These are phyloP conservation scores for Acanthisitta chloris DNA, from an alignment of 2,113 vertebrate species.

Conservation along the genomic window DNA sequence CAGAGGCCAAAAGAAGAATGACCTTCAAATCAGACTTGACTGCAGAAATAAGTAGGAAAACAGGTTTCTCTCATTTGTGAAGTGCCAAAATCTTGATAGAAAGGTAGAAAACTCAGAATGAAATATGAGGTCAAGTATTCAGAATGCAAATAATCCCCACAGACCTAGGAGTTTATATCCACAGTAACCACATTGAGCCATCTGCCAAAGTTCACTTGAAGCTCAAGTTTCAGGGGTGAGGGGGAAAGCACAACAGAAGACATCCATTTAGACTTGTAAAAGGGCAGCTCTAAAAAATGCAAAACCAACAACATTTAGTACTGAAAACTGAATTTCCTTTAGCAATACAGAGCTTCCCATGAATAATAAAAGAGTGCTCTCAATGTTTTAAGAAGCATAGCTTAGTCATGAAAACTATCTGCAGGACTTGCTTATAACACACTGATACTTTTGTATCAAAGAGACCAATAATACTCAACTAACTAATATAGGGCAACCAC, in stretches of 20 bases:
- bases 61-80: neutral
- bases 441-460: neutral
- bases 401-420: neutral
- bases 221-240: neutral
- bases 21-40: neutral
- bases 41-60: neutral
- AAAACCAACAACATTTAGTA: neutral
- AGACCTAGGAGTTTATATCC: neutral
- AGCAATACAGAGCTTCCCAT: neutral
- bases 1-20: neutral
- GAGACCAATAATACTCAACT: neutral
- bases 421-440: neutral
- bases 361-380: neutral
- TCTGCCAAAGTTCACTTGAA: neutral
- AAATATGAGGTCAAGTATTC: constrained; percentile 9
- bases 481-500: neutral
- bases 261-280: neutral
- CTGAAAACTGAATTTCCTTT: neutral
- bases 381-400: constrained; percentile 10
- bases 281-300: neutral
- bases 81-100: neutral
- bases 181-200: neutral
- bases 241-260: neutral
- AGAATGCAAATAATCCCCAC: constrained; percentile 36
- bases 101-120: neutral